These are phyloP conservation scores for Dicaeum eximium DNA, from an alignment of 2,113 vertebrate species.

Conservation along the genomic window DNA sequence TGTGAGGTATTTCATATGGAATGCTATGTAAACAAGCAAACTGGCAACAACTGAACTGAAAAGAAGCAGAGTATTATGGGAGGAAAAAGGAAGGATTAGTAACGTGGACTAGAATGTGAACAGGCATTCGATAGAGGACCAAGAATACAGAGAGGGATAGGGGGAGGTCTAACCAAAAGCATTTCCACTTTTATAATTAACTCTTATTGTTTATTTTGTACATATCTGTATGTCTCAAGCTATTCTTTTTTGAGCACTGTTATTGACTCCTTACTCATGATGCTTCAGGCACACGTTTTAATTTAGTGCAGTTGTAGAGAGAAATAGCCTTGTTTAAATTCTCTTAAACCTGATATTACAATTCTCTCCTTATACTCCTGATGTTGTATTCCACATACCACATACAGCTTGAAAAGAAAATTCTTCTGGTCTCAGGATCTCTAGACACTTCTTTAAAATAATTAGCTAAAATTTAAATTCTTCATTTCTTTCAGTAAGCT, in stretches of 20 bases:
- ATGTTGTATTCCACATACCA: not conserved
- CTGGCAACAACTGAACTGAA: not conserved
- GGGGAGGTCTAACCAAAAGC: not conserved
- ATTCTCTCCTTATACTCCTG: not conserved
- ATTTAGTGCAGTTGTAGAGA: not conserved
- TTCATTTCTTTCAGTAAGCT: not conserved
- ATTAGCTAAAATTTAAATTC: not conserved
- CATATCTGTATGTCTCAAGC: not conserved
- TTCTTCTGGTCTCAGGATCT: not conserved
- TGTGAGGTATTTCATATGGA: slow-evolving; percentile 21
- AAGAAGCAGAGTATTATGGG: not conserved
- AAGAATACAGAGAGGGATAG: not conserved
- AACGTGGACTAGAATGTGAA: not conserved
- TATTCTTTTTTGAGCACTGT: not conserved
- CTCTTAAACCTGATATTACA: not conserved
- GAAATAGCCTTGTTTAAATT: not conserved
- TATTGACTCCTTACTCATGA: not conserved
- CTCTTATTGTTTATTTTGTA: not conserved
- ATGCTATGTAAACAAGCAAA: slow-evolving; percentile 30
- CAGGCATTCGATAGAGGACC: not conserved
- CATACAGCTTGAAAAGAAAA: not conserved
- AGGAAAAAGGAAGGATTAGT: not conserved
- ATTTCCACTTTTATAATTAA: not conserved
- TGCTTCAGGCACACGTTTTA: not conserved
- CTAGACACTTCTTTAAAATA: not conserved